Base-by-base conservation (phyloP, 2,888 invertebrate species). In the Pecten maximus region DNA sequence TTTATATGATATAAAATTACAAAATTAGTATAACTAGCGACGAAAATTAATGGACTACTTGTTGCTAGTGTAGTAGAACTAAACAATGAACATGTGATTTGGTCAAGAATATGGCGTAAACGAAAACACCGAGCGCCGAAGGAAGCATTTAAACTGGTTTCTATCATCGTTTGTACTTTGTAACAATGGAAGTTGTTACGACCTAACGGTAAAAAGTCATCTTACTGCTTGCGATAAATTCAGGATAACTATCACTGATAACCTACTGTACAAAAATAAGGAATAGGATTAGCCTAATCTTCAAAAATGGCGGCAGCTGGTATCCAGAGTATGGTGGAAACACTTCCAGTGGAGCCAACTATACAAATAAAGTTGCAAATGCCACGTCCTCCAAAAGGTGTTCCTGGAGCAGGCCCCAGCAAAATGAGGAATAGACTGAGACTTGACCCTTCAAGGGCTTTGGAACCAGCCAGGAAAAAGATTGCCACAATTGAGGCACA, bases 391-490 rank as follows among this genome's bases (percentile, higher is more conserved):
- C 92, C 93, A 4, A 89, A 88, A 44, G 93, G 93, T 86, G 86
- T 87, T 19, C 87, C 90, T 35, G 89, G 89, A 40, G 93, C 91
- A 39, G 91, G 93, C 12, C 92, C 92, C 48, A 93, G 91, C 54
- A 94, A 93, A 88, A 91, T 93, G 50, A 92, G 91, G 91, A 92
- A 92, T 88, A 91, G 93, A 40, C 88, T 96, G 15, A 93, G 95
- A 86, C 90, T 96, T 15, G 96, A 96, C 93, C 96, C 96, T 35
- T 92, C 95, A 15, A 92, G 96, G 88, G 96, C 96, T 19, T 91
- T 97, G 87, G 97, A 97, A 91, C 97, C 97, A 10, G 95, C 96
- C 0, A 93, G 96, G 40, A 97, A 96, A 91, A 97, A 97, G 90
- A 94, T 97, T 87, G 93, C 96, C 6, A 96, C 96, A 12, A 93